A percentile compares a stretch with the other conserved stretches of the same genome.
Conservation (phyloP, 1,140 invertebrate genomes). For the Eueides isabella region DNA sequence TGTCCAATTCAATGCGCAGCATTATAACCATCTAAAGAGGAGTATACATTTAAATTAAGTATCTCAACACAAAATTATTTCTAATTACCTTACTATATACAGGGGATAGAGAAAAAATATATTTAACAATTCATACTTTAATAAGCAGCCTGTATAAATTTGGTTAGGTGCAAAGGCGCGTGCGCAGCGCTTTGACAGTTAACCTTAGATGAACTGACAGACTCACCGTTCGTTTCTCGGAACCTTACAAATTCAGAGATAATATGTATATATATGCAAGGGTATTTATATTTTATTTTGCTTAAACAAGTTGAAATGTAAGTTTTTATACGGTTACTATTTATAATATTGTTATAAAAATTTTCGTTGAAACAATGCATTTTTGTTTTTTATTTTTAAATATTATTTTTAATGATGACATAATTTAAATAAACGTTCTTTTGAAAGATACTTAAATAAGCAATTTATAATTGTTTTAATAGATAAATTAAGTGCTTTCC, state of each 20-base stretch:
- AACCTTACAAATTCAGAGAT: slow-evolving; percentile 24
- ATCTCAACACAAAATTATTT: no score
- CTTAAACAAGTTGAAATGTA: slow-evolving; percentile 14
- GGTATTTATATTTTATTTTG: slow-evolving; percentile 24
- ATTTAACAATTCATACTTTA: not conserved
- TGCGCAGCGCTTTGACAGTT: slow-evolving; percentile 32
- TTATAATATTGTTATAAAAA: not conserved
- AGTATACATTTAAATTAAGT: no score
- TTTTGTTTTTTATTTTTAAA: no score
- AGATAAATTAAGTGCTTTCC: no score
- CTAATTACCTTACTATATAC: no score
- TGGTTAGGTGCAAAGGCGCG: slow-evolving; percentile 32
- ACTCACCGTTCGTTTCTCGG: slow-evolving; percentile 34
- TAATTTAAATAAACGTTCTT: no score
- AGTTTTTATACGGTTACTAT: not conserved
- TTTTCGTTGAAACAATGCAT: no score
- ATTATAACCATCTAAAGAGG: no score
- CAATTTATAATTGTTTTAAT: no score
- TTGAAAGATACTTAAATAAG: no score
- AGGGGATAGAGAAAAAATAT: not conserved
- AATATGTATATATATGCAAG: not conserved
- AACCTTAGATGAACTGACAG: slow-evolving; percentile 37
- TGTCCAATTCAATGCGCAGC: no score
- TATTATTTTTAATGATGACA: no score
- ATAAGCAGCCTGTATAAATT: slow-evolving; percentile 8